Conservation (phyloP, 1,140 invertebrate species). For the Diachasmimorpha longicaudata region DNA sequence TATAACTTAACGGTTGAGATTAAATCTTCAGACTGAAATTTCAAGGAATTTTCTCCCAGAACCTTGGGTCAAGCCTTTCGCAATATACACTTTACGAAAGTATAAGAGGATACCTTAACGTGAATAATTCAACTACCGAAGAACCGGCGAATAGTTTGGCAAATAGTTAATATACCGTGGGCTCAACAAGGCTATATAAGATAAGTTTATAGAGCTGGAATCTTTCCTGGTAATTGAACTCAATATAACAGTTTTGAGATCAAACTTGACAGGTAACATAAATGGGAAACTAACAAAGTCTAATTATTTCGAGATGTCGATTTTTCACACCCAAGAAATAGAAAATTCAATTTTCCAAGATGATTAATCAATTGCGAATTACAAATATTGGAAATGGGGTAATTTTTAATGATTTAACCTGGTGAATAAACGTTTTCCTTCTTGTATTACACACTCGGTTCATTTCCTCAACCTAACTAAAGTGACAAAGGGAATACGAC, state of each 20-base stretch:
- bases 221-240: not conserved
- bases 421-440: too few species aligned
- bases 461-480: too few species aligned
- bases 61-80: not conserved
- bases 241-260: not conserved
- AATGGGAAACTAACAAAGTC: too few species aligned
- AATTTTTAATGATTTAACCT: too few species aligned
- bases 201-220: not conserved
- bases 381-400: too few species aligned
- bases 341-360: too few species aligned
- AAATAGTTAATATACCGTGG: not conserved
- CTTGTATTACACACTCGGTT: too few species aligned
- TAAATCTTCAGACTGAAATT: not conserved
- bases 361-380: too few species aligned
- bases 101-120: not conserved
- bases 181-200: not conserved
- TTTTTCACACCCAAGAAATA: too few species aligned
- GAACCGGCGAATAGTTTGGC: not conserved
- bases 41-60: not conserved
- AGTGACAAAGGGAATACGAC: too few species aligned
- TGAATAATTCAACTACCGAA: not conserved
- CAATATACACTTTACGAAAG: not conserved
- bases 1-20: not conserved
- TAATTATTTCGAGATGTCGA: too few species aligned
- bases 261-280: not conserved